phyloP scores from a whole-genome alignment of 2,797 vertebrate genomes.

The Stomatorhinus walkeri region DNA sequence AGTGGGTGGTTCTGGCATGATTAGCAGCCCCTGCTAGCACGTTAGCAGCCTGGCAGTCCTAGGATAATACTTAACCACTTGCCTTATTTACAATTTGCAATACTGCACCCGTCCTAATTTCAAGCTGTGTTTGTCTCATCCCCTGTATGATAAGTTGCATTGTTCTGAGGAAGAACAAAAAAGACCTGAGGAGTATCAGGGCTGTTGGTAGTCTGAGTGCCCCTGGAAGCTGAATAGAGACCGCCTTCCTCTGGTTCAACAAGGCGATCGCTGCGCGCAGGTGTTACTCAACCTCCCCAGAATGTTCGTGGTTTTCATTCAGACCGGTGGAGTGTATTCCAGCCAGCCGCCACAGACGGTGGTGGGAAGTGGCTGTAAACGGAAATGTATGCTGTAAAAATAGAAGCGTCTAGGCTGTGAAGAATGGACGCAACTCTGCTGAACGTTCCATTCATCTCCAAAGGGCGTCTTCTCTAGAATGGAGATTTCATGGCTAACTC shows the following conservation, averaged over 20 bases:
- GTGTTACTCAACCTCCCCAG: not conserved
- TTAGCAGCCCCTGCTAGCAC: not conserved
- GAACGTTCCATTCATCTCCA: not conserved
- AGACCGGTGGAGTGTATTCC: not conserved
- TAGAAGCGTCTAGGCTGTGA: not conserved
- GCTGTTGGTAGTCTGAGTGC: not conserved
- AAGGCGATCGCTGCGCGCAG: not conserved
- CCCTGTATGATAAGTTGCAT: not conserved
- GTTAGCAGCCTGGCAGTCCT: not conserved
- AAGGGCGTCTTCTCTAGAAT: not conserved
- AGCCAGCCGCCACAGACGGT: not conserved
- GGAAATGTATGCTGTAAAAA: not conserved
- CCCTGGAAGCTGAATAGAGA: not conserved
- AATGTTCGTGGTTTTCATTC: not conserved
- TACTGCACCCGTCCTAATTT: not conserved
- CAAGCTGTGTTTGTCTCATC: not conserved
- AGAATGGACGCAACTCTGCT: not conserved
- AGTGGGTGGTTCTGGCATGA: not conserved
- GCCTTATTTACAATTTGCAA: not conserved
- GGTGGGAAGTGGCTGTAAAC: not conserved
- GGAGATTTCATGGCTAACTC: not conserved
- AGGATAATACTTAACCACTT: not conserved
- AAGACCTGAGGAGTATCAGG: not conserved
- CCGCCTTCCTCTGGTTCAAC: not conserved
- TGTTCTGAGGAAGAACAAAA: not conserved